Evolutionary conservation across 2,797 vertebrate species (phyloP).

Genomic region (Paguma larvata): DNA sequence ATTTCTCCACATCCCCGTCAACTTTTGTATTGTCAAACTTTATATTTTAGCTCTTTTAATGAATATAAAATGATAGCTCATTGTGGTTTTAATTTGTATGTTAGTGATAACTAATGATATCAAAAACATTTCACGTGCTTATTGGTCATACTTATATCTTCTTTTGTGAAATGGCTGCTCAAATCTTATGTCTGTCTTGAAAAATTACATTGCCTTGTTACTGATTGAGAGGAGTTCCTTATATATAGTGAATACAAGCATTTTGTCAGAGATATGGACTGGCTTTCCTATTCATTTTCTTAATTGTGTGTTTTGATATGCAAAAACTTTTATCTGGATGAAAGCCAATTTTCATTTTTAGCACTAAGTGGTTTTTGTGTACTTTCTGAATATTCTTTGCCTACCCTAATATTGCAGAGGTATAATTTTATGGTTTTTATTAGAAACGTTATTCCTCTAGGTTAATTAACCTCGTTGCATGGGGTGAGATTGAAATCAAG

Average conservation of each 20-base stretch:
- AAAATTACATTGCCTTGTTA: background rate
- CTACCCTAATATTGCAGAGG: background rate
- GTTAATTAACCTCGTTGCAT: background rate
- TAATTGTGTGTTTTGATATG: conserved; percentile 3
- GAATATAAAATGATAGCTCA: background rate
- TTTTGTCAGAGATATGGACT: background rate
- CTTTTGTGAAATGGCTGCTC: conserved; percentile 19
- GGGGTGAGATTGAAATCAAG: background rate
- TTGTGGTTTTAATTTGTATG: background rate
- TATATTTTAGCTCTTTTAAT: conserved; percentile 15
- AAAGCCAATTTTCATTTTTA: conserved; percentile 36
- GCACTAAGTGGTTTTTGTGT: background rate
- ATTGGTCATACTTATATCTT: background rate
- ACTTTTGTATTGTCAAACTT: background rate
- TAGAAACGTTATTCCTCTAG: conserved; percentile 8
- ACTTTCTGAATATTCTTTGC: background rate
- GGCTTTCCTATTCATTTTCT: background rate
- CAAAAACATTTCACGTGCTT: background rate
- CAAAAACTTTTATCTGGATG: background rate
- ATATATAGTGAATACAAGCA: background rate
- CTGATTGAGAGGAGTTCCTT: background rate
- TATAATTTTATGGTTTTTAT: conserved; percentile 4
- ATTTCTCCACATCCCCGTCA: background rate
- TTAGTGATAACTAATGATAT: background rate
- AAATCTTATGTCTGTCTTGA: background rate